phyloP scores from a whole-genome alignment of 2,888 invertebrate species.

The Orthosia gracilis region DNA sequence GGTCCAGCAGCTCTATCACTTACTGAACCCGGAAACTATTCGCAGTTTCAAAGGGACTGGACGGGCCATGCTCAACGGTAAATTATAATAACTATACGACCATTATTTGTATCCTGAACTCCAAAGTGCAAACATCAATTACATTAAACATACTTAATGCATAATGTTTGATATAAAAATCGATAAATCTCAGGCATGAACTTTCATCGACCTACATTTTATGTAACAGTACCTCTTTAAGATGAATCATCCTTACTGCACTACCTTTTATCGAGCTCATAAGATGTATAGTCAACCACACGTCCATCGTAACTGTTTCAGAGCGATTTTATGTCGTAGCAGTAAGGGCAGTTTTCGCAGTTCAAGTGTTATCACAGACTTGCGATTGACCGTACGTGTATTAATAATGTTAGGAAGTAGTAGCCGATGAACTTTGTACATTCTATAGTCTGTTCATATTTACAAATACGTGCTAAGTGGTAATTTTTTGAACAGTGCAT shows the following conservation, averaged over 20 bases:
- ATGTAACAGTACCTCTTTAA: constrained; percentile 76
- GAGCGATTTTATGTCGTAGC: background rate
- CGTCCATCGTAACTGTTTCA: background rate
- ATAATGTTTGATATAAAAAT: constrained; percentile 53
- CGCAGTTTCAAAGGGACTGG: background rate
- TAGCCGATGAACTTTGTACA: constrained; percentile 61
- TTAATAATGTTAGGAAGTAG: constrained; percentile 47
- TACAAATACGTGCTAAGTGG: constrained; percentile 55
- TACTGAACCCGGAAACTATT: constrained; percentile 1
- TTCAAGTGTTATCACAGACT: constrained; percentile 3
- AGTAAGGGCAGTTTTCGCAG: constrained; percentile 9
- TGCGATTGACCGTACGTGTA: background rate
- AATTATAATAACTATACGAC: constrained; percentile 22
- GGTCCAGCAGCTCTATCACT: background rate
- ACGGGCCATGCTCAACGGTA: background rate
- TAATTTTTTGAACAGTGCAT: constrained; percentile 37
- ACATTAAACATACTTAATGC: constrained; percentile 32
- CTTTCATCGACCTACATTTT: constrained; percentile 81
- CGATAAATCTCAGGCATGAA: constrained; percentile 68
- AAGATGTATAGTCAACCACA: constrained; percentile 37
- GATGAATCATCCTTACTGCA: constrained; percentile 77
- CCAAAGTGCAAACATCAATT: constrained; percentile 31
- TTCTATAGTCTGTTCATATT: constrained; percentile 47
- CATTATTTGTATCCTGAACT: constrained; percentile 29
- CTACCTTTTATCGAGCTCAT: constrained; percentile 70